Evolutionary conservation across 1,140 invertebrate genomes (phyloP).

Genomic region (Neuroterus valhalla): DNA sequence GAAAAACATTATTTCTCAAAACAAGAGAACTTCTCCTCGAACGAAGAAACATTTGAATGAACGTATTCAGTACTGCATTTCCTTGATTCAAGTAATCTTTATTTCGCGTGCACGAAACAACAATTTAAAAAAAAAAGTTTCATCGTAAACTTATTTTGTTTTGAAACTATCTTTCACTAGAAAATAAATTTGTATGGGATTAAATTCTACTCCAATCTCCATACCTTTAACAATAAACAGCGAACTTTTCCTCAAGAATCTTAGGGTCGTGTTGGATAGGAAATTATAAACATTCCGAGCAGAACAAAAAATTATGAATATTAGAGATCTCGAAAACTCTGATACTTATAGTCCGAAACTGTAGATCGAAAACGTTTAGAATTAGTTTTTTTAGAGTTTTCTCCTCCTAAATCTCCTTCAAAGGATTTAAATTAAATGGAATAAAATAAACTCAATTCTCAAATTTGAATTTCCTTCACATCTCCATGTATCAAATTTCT

Average conservation of each 20-base stretch:
- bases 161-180: neutral
- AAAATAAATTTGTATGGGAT: neutral
- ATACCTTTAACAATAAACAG: neutral
- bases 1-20: too few species aligned
- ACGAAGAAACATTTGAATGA: constrained; percentile 37
- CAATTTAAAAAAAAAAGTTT: constrained; percentile 17
- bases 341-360: constrained; percentile 7
- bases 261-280: neutral
- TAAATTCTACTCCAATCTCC: too few species aligned
- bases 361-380: neutral
- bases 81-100: too few species aligned
- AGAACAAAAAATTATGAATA: neutral
- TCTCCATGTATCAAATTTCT: too few species aligned
- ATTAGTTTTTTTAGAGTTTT: neutral
- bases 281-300: neutral
- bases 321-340: constrained; percentile 5
- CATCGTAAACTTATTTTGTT: neutral
- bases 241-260: neutral
- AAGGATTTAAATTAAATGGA: too few species aligned
- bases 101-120: constrained; percentile 19
- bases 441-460: too few species aligned
- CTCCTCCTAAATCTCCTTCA: neutral
- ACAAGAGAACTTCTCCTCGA: constrained; percentile 48
- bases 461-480: too few species aligned
- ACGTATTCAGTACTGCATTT: too few species aligned